phyloP scores from a whole-genome alignment of 1,140 invertebrate species.

The Cheumatopsyche charites region DNA sequence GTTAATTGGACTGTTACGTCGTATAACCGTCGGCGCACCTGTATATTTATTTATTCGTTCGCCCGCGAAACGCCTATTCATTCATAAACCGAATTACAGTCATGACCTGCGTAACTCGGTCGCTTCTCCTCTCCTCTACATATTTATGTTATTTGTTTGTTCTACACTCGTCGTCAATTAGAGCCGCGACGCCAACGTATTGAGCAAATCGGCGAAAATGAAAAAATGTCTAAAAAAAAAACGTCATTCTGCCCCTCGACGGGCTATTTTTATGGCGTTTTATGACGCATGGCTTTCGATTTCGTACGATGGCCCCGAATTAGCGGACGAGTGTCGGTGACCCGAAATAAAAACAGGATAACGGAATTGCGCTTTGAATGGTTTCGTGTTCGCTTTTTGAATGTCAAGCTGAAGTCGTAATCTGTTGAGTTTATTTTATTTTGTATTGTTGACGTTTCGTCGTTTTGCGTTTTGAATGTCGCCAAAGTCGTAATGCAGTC shows the following conservation, averaged over 20 bases:
- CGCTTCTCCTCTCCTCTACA: too few relatives aligned
- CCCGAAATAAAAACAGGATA: slow-evolving; percentile 23
- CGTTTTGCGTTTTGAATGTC: too few relatives aligned
- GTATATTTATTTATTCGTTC: slow-evolving; percentile 43
- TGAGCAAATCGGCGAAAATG: slow-evolving; percentile 33
- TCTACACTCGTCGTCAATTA: slow-evolving; percentile 37
- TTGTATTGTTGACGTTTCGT: too few relatives aligned
- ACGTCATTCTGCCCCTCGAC: too few relatives aligned
- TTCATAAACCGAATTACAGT: slow-evolving; percentile 43
- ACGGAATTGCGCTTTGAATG: slow-evolving; percentile 11
- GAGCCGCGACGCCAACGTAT: slow-evolving; percentile 42
- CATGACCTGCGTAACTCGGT: slow-evolving; percentile 20
- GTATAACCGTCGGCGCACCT: slow-evolving; percentile 44
- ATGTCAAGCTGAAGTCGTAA: too few relatives aligned
- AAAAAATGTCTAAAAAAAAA: too few relatives aligned
- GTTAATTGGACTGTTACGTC: slow-evolving; percentile 48
- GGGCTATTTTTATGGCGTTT: slow-evolving; percentile 36
- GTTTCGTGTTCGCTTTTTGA: too few relatives aligned
- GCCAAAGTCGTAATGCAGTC: too few relatives aligned
- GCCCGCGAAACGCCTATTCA: slow-evolving; percentile 41
- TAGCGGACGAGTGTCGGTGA: slow-evolving; percentile 14
- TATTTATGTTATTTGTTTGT: too few relatives aligned
- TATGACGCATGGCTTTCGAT: slow-evolving; percentile 33
- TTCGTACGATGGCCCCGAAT: slow-evolving; percentile 27
- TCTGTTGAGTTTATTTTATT: too few relatives aligned